phyloP scores from a whole-genome alignment of 2,113 vertebrate species.

The Tylochromis polylepis region DNA sequence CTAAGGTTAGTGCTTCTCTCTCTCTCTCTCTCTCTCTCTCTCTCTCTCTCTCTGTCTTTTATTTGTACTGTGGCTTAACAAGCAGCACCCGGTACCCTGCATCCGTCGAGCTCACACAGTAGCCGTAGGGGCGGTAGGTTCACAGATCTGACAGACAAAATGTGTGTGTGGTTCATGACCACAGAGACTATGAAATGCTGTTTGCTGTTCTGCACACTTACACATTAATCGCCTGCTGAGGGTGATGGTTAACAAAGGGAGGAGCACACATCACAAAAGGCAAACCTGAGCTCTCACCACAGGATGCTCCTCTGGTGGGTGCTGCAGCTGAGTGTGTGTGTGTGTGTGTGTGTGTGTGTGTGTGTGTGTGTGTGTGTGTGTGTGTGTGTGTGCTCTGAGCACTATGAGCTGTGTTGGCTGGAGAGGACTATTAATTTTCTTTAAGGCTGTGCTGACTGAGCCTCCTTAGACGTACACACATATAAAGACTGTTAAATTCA shows the following conservation, averaged over 20 bases:
- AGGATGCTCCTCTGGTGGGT: conserved; percentile 14
- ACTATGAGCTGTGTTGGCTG: conserved; percentile 3
- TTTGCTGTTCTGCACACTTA: background rate
- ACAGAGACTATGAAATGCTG: background rate
- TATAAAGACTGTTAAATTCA: background rate
- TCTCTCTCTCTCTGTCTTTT: background rate
- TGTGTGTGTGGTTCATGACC: conserved; percentile 18
- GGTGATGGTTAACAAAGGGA: conserved; percentile 50
- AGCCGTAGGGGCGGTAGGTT: conserved; percentile 15
- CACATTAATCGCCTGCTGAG: background rate
- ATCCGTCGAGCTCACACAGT: conserved; percentile 4
- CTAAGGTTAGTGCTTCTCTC: conserved; percentile 53
- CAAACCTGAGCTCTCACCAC: conserved; percentile 19
- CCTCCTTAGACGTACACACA: background rate
- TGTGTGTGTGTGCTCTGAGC: background rate
- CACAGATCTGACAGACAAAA: background rate
- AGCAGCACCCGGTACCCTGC: background rate
- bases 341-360: background rate
- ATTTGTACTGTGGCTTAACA: background rate
- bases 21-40: background rate
- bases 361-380: background rate
- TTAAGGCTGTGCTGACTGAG: conserved; percentile 34
- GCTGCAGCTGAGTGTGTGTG: background rate
- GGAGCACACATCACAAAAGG: conserved; percentile 20
- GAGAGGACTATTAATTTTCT: conserved; percentile 37